Percentiles rank a stretch among this genome's conserved stretches.
These are phyloP conservation scores for Ophion slaviceki DNA, from an alignment of 2,888 invertebrate species.

Conservation along the genomic window DNA sequence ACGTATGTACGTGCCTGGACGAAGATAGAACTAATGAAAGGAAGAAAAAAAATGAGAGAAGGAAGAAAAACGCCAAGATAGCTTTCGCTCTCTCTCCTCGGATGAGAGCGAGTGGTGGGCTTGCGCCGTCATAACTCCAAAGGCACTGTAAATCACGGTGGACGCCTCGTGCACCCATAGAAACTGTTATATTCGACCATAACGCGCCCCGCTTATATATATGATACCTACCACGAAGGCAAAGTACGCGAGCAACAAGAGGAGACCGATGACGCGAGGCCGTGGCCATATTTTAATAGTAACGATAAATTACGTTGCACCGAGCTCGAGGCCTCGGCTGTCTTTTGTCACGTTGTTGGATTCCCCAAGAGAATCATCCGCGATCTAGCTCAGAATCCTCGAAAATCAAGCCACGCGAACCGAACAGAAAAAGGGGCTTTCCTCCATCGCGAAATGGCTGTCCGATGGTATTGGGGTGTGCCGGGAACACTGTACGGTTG, in stretches of 20 bases:
- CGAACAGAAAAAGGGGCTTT: background rate
- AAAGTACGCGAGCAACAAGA: conserved; percentile 62
- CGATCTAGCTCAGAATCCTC: background rate
- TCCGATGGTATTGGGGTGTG: no score
- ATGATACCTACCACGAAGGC: conserved; percentile 79
- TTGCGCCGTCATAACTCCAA: conserved; percentile 79
- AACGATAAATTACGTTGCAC: conserved; percentile 80
- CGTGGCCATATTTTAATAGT: conserved; percentile 81
- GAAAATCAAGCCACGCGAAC: background rate
- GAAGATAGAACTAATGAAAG: conserved; percentile 40
- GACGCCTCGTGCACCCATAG: conserved; percentile 81
- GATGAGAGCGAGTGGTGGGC: conserved; percentile 73
- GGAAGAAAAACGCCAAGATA: conserved; percentile 44
- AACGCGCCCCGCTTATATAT: conserved; percentile 70
- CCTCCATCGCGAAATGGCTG: no score
- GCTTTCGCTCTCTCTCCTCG: background rate
- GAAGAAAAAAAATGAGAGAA: conserved; percentile 49
- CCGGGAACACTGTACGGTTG: no score
- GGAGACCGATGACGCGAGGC: conserved; percentile 34
- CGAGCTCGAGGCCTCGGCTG: conserved; percentile 61
- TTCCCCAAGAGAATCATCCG: background rate
- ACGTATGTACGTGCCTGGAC: conserved; percentile 48
- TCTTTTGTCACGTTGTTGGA: conserved; percentile 25
- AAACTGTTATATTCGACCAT: conserved; percentile 81
- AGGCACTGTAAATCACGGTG: conserved; percentile 81